phyloP scores from a whole-genome alignment of 2,797 vertebrate species.

The Hipposideros larvatus region DNA sequence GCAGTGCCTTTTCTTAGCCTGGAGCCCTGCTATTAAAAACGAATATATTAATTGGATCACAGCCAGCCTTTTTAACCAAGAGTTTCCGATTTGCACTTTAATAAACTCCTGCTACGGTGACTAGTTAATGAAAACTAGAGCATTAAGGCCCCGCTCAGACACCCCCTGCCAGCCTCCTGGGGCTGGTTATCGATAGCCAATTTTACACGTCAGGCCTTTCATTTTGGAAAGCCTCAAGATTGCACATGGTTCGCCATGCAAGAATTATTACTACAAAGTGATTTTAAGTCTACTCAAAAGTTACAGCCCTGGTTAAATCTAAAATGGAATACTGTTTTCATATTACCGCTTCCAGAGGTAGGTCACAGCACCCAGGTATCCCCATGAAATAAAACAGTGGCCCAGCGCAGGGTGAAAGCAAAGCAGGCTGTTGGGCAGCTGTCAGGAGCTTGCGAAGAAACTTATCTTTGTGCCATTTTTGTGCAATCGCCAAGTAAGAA shows the following conservation, averaged over 20 bases:
- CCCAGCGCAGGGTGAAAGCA: neutral
- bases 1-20: neutral
- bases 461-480: neutral
- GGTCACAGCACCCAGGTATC: neutral
- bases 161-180: neutral
- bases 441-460: neutral
- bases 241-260: neutral
- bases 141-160: neutral
- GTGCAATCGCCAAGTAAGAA: neutral
- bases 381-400: neutral
- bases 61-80: constrained; percentile 58
- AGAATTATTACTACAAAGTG: constrained; percentile 20
- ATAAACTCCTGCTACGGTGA: constrained; percentile 47
- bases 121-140: constrained; percentile 49
- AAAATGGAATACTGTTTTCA: constrained; percentile 46
- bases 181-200: neutral
- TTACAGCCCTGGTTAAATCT: neutral
- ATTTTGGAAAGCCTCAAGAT: neutral
- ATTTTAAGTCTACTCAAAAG: neutral
- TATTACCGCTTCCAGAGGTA: neutral
- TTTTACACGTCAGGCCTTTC: neutral
- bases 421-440: rapidly evolving
- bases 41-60: constrained; percentile 68
- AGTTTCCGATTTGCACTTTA: constrained; percentile 4
- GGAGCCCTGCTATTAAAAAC: constrained; percentile 36